Evolutionary conservation across 2,888 invertebrate genomes (phyloP).

Genomic region (Ptychoptera contaminata): DNA sequence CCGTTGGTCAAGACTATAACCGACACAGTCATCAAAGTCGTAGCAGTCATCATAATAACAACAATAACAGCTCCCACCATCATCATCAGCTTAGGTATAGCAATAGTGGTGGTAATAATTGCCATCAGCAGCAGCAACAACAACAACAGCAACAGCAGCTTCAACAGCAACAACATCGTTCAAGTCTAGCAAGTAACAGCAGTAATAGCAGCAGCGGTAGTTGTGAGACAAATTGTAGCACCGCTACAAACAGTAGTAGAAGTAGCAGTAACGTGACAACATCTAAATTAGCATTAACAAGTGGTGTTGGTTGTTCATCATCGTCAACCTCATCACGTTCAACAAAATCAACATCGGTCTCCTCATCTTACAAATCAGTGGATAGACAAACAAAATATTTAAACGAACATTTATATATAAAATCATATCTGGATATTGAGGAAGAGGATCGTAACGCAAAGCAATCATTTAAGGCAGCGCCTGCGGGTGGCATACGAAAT

Average conservation of each 20-base stretch:
- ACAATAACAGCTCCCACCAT: neutral
- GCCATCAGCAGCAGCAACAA: conserved; percentile 4
- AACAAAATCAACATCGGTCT: conserved; percentile 28
- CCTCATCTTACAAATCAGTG: conserved; percentile 20
- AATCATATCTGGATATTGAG: conserved; percentile 35
- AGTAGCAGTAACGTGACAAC: conserved; percentile 15
- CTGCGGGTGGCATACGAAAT: conserved; percentile 48
- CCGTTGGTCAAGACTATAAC: conserved; percentile 5
- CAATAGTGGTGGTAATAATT: neutral
- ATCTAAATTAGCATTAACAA: conserved; percentile 19
- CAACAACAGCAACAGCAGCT: conserved; percentile 4
- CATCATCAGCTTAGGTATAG: neutral
- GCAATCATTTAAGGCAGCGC: conserved; percentile 33
- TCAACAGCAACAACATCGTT: conserved; percentile 28
- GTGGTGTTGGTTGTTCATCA: conserved; percentile 32
- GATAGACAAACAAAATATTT: conserved; percentile 33
- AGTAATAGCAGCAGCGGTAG: too few relatives aligned
- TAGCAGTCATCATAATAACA: conserved; percentile 9
- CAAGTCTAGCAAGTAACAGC: conserved; percentile 19
- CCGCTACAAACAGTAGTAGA: too few relatives aligned
- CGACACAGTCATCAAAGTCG: conserved; percentile 10
- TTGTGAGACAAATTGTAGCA: too few relatives aligned
- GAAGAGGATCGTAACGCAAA: conserved; percentile 34
- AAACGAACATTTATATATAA: conserved; percentile 37
- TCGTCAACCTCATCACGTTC: conserved; percentile 23